Evolutionary conservation across 2,888 invertebrate species (phyloP), one percentile per base, ranked within the genome.

Genomic region (Acanthosepion lycidas): DNA sequence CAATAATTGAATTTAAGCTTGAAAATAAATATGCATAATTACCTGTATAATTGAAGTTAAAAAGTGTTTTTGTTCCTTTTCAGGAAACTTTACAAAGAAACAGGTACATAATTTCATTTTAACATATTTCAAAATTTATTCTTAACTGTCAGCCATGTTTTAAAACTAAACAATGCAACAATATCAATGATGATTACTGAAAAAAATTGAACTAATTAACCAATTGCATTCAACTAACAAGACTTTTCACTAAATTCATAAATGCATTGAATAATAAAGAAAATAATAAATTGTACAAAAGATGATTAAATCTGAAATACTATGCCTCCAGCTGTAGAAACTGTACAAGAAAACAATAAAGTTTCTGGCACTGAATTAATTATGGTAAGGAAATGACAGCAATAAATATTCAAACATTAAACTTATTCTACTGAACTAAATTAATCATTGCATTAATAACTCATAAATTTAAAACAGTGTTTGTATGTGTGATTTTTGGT

Each of bases 181-280:
- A 28, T 8, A 78, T 8, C 9, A 26, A 9, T 28, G 9, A 28
- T 26, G 8, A 28, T n/a, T 9, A 26, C n/a, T n/a, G 9, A 28
- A 9, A 1, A 33, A 6, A 28, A 78, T 3, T 28, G 28, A 78
- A n/a, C 26, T 78, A 9, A 78, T n/a, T 42, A 42, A 78, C 78
- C n/a, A 28, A 26, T 26, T n/a, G 28, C 28, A 78, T 78, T 20
- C 55, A 55, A 55, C 55, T 18, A 92, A 18, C 28, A 9, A 49
- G 48, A 51, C 33, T 48, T 92, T 51, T 12, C 28, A 0, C 92
- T 28, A 92, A 92, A 42, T 26, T 92, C 26, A 92, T 48, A 92
- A 92, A 92, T 92, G 42, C 92, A 92, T 92, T 92, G 92, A 49
- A 49, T 51, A 92, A 92, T 78, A 78, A 78, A 28, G 78, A 78